A percentile compares a stretch with the other conserved stretches of the same genome.
These are phyloP conservation scores for Prenolepis imparis DNA, from an alignment of 2,888 invertebrate species.

Conservation along the genomic window DNA sequence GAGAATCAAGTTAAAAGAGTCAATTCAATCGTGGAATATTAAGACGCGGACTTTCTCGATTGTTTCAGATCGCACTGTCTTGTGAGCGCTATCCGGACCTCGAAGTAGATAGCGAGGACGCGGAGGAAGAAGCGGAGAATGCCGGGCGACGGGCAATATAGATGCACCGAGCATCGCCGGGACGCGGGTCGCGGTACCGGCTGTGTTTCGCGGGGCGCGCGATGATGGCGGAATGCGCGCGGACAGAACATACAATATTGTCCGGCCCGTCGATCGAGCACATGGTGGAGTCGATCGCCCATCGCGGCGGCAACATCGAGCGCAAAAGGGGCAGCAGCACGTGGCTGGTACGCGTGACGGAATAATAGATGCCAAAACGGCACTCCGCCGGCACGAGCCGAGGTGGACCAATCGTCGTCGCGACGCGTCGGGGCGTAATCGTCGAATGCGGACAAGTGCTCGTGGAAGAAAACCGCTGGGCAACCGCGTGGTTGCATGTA, in stretches of 20 bases:
- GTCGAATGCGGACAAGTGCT: slow-evolving; percentile 42
- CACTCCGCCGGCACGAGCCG: slow-evolving; percentile 49
- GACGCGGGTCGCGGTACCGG: slow-evolving; percentile 38
- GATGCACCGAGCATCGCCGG: slow-evolving; percentile 48
- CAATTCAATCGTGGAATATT: background rate
- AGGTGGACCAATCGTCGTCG: slow-evolving; percentile 69
- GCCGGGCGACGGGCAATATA: slow-evolving; percentile 56
- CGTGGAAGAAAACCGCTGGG: slow-evolving; percentile 23
- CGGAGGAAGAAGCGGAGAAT: slow-evolving; percentile 57
- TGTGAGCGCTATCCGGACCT: background rate
- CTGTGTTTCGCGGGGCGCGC: slow-evolving; percentile 64
- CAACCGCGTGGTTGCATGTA: slow-evolving; percentile 66
- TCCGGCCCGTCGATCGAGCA: slow-evolving; percentile 61
- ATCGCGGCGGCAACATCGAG: slow-evolving; percentile 26
- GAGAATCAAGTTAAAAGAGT: background rate
- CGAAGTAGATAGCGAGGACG: background rate
- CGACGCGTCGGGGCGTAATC: slow-evolving; percentile 59
- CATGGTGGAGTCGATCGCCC: slow-evolving; percentile 35
- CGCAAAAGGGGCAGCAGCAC: slow-evolving; percentile 39
- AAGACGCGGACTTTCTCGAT: background rate
- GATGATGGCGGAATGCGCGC: slow-evolving; percentile 77
- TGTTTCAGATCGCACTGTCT: slow-evolving; percentile 40
- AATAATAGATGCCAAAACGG: slow-evolving; percentile 71
- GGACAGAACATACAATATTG: slow-evolving; percentile 57
- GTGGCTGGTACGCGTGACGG: slow-evolving; percentile 60